Percentiles rank a stretch among this genome's conserved stretches.
phyloP scores from a whole-genome alignment of 2,797 vertebrate species.

The Erethizon dorsatum region DNA sequence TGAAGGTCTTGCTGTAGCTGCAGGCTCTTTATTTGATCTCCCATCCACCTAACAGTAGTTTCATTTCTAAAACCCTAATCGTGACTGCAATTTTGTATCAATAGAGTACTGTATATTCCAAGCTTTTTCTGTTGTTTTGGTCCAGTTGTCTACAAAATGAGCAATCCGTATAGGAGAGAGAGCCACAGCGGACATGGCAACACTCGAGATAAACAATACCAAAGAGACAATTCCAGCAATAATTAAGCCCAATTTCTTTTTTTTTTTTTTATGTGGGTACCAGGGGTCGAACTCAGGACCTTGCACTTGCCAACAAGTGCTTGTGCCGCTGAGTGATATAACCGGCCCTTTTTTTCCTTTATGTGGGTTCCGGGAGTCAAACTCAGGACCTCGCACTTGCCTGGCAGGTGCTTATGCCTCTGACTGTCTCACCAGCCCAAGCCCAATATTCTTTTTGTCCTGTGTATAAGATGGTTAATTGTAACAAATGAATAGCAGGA shows the following conservation, averaged over 20 bases:
- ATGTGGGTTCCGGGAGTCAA: too few relatives aligned
- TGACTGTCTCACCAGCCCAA: neutral
- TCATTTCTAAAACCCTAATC: neutral
- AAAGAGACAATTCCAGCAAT: neutral
- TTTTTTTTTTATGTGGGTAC: neutral
- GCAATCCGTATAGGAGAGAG: neutral
- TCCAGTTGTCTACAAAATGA: neutral
- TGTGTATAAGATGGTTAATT: neutral
- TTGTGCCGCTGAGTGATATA: too few relatives aligned
- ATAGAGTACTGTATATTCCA: neutral
- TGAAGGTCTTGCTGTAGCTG: neutral
- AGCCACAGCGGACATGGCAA: neutral
- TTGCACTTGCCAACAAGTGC: too few relatives aligned
- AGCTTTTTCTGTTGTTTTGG: neutral
- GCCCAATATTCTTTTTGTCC: neutral
- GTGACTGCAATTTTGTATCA: neutral
- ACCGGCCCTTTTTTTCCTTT: too few relatives aligned
- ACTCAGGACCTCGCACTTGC: too few relatives aligned
- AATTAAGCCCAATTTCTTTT: neutral
- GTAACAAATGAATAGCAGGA: neutral
- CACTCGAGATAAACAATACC: neutral
- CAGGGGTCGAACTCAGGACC: too few relatives aligned
- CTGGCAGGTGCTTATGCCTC: too few relatives aligned
- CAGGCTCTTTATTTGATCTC: neutral
- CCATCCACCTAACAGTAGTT: neutral